Conservation (phyloP, 2,113 vertebrate genomes). For the Larimichthys crocea region DNA sequence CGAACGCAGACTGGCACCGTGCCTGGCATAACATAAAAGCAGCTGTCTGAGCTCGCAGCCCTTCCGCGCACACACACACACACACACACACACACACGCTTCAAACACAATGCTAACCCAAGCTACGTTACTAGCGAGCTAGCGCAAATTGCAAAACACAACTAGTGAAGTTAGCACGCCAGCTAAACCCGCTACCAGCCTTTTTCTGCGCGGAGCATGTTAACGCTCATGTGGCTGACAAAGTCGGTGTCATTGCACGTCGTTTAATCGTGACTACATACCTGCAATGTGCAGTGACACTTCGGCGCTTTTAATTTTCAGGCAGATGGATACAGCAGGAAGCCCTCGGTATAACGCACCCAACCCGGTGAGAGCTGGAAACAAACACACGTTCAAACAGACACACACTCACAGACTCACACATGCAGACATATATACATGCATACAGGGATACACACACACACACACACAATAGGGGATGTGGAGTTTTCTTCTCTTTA, state of each 20-base stretch:
- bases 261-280: conserved; percentile 38
- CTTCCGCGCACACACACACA: not conserved
- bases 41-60: conserved; percentile 7
- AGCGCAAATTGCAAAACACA: conserved; percentile 40
- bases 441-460: not conserved
- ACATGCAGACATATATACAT: not conserved
- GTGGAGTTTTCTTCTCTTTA: conserved; percentile 27
- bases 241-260: not conserved
- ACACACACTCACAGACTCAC: not conserved
- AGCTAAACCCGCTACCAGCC: conserved; percentile 60
- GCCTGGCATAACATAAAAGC: not conserved
- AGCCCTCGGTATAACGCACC: conserved; percentile 64
- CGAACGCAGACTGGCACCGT: conserved; percentile 23
- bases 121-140: conserved; percentile 57
- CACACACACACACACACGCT: not conserved
- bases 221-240: not conserved
- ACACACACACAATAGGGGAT: not conserved
- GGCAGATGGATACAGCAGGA: conserved; percentile 72
- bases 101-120: conserved; percentile 45
- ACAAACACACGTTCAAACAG: conserved; percentile 57
- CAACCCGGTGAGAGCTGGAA: conserved; percentile 64
- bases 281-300: conserved; percentile 64
- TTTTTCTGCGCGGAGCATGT: not conserved
- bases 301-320: conserved; percentile 26
- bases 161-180: conserved; percentile 66